These are phyloP conservation scores for Calosoma granatense DNA, from an alignment of 1,140 invertebrate species.

Conservation along the genomic window DNA sequence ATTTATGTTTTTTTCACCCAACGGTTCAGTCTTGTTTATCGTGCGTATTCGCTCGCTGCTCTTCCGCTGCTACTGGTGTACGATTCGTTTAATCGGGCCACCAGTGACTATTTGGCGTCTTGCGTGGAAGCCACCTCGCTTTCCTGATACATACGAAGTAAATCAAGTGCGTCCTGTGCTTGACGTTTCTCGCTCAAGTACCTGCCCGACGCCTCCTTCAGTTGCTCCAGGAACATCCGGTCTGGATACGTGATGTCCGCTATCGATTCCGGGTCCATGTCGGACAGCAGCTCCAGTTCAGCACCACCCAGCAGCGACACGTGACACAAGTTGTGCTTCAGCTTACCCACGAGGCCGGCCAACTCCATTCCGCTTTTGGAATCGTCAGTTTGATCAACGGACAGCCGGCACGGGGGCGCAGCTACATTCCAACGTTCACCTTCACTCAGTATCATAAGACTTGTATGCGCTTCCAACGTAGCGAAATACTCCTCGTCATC, in stretches of 20 bases:
- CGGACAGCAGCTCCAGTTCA: slow-evolving; percentile 67
- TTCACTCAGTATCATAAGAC: slow-evolving; percentile 64
- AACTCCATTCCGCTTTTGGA: slow-evolving; percentile 39
- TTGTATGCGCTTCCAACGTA: slow-evolving; percentile 70
- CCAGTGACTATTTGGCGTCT: background rate
- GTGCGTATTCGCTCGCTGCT: background rate
- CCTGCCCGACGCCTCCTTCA: slow-evolving; percentile 73
- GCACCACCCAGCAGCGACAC: slow-evolving; percentile 69
- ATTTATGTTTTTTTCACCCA: background rate
- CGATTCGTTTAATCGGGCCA: too few species aligned
- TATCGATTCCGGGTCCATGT: slow-evolving; percentile 76
- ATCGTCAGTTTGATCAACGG: slow-evolving; percentile 59
- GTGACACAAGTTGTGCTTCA: slow-evolving; percentile 68
- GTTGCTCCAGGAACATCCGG: slow-evolving; percentile 66
- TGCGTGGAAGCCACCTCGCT: slow-evolving; percentile 21
- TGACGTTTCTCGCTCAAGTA: slow-evolving; percentile 69
- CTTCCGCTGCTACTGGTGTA: too few species aligned
- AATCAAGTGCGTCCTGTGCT: slow-evolving; percentile 72
- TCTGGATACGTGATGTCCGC: slow-evolving; percentile 69
- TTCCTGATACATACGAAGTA: slow-evolving; percentile 43
- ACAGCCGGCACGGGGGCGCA: slow-evolving; percentile 41
- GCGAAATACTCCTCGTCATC: slow-evolving; percentile 82
- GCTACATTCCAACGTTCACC: slow-evolving; percentile 58
- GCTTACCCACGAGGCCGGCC: slow-evolving; percentile 55
- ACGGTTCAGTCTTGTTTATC: background rate